Evolutionary conservation across 2,888 invertebrate species (phyloP), one percentile per base, ranked within the genome.

Genomic region (Lasioglossum leucozonium): DNA sequence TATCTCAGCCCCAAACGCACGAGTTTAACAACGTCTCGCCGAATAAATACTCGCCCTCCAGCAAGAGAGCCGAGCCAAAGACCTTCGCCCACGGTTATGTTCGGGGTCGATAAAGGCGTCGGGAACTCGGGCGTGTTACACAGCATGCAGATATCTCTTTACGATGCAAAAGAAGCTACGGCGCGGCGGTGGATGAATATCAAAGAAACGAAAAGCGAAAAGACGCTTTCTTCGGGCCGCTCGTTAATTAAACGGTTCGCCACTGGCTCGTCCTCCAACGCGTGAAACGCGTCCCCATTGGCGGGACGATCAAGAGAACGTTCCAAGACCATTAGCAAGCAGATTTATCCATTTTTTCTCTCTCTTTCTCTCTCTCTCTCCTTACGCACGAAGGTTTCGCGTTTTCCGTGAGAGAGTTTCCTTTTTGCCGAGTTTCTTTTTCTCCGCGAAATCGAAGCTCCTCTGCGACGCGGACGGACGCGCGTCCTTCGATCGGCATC

Each of bases 401-500:
- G 47, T 47, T 74, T 62, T 22, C 65, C 65, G 65, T 67, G 30
- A 30, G 30, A 62, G 30, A 30, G 16, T 30, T 16, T 62, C 62
- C 62, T 62, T 62, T 62, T 62, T 30, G 6, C 34, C 34, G 6
- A 16, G 34, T 34, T 22, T 34, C 34, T 67, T 55, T 0, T n/a
- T 4, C 55, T n/a, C 55, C 55, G 55, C n/a, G 55, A 76, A 76
- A 82, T 78, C 67, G 72, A n/a, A 58, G 73, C 44, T 73, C 10
- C 74, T 6, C 75, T 71, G 6, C 72, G 26, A 30, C 26, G n/a
- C n/a, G 11, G 69, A 55, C 71, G 71, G 5, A 13, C 34, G 8
- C 81, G 83, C 30, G 82, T 85, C 91, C 91, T 91, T 91, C 88
- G 86, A 83, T 81, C 37, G 22, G 13, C 26, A 67, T 75, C 79